Conservation (phyloP, 2,797 vertebrate species). For the Acanthis flammea region DNA sequence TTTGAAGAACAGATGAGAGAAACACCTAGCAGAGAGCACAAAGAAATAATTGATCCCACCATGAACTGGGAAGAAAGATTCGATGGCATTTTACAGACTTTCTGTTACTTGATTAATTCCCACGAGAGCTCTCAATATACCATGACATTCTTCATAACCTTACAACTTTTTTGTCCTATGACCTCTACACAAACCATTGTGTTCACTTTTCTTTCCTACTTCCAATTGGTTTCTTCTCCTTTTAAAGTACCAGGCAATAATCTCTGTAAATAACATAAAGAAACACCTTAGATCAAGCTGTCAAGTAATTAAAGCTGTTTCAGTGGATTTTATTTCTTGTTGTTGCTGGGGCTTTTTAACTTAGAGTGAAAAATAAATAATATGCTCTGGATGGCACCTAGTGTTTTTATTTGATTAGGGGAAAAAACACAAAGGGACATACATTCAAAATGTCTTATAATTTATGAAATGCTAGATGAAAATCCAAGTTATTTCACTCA, state of each 20-base stretch:
- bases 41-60: constrained; percentile 1
- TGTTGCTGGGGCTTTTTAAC: neutral
- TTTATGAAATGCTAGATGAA: neutral
- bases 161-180: neutral
- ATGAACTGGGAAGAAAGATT: neutral
- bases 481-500: neutral
- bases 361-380: neutral
- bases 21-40: neutral
- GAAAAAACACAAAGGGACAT: neutral
- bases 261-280: neutral
- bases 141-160: neutral
- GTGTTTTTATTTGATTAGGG: neutral
- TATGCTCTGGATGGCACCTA: neutral
- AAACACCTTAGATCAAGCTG: neutral
- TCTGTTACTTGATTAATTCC: constrained; percentile 19
- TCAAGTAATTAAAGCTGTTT: neutral
- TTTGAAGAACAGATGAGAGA: constrained; percentile 11
- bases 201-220: neutral
- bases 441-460: neutral
- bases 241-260: neutral
- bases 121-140: neutral
- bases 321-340: neutral
- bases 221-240: neutral
- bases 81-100: neutral
- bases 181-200: neutral